phyloP scores from a whole-genome alignment of 2,797 vertebrate genomes.

The Hyperoplus lanceolatus region DNA sequence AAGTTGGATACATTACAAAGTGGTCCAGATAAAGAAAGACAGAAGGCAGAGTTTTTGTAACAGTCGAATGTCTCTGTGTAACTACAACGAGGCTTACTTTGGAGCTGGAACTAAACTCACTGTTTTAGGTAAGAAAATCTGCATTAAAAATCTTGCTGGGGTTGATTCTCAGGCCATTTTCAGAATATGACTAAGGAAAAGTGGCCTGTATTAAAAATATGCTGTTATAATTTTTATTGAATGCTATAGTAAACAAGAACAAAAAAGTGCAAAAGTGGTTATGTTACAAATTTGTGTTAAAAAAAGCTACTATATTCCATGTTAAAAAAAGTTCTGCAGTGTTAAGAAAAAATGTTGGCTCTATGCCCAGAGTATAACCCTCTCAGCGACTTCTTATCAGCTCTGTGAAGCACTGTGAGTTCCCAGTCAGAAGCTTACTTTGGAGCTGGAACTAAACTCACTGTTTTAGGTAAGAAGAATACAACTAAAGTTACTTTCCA shows the following conservation, averaged over 20 bases:
- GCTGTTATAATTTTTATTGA: neutral
- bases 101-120: conserved; percentile 85
- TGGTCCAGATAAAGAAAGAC: neutral
- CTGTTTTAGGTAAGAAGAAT: conserved; percentile 80
- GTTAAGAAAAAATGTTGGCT: conserved; percentile 32
- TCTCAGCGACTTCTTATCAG: conserved; percentile 48
- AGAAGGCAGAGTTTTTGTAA: conserved; percentile 35
- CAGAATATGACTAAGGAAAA: neutral
- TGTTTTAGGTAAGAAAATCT: conserved; percentile 81
- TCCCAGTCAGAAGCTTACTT: conserved; percentile 66
- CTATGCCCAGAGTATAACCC: conserved; percentile 35
- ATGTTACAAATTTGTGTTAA: neutral
- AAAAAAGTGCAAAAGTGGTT: neutral
- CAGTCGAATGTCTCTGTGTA: conserved; percentile 53
- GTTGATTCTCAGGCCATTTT: neutral
- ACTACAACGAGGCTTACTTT: conserved; percentile 61
- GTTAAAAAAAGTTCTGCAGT: neutral
- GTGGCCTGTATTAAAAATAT: neutral
- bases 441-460: conserved; percentile 84
- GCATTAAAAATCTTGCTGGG: neutral
- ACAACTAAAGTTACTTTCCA: neutral
- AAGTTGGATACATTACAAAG: neutral
- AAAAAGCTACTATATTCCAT: neutral
- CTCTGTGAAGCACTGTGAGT: conserved; percentile 71
- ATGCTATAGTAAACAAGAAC: neutral